Conservation (phyloP, 2,888 invertebrate genomes). For the Brassicogethes aeneus region DNA sequence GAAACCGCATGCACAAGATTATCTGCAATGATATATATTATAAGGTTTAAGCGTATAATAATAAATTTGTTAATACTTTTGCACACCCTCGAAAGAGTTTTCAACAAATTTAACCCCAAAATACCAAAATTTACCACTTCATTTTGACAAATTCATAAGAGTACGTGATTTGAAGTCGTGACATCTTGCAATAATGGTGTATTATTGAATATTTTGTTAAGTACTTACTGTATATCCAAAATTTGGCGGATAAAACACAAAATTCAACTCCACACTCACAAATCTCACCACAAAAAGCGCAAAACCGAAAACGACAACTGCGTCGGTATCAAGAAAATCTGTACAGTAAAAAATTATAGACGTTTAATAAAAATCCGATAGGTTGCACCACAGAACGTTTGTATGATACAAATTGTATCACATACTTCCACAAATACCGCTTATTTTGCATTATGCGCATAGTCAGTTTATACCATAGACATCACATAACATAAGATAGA, state of each 20-base stretch:
- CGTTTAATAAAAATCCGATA: too few species aligned
- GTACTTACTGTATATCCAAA: slow-evolving; percentile 27
- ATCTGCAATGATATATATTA: too few species aligned
- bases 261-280: slow-evolving; percentile 41
- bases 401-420: too few species aligned
- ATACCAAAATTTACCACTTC: too few species aligned
- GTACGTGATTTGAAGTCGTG: background rate
- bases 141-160: slow-evolving; percentile 1
- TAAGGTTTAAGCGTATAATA: background rate
- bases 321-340: too few species aligned
- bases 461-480: too few species aligned
- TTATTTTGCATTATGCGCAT: too few species aligned
- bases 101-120: slow-evolving; percentile 14
- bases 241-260: slow-evolving; percentile 49
- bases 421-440: too few species aligned
- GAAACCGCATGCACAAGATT: too few species aligned
- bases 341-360: too few species aligned
- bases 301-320: slow-evolving; percentile 36
- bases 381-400: too few species aligned
- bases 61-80: slow-evolving; percentile 6
- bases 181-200: background rate
- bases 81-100: slow-evolving; percentile 19
- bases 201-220: background rate
- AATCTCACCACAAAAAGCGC: slow-evolving; percentile 39
- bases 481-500: too few species aligned